phyloP scores from a whole-genome alignment of 1,140 invertebrate genomes.

The Agrypnia vestita region DNA sequence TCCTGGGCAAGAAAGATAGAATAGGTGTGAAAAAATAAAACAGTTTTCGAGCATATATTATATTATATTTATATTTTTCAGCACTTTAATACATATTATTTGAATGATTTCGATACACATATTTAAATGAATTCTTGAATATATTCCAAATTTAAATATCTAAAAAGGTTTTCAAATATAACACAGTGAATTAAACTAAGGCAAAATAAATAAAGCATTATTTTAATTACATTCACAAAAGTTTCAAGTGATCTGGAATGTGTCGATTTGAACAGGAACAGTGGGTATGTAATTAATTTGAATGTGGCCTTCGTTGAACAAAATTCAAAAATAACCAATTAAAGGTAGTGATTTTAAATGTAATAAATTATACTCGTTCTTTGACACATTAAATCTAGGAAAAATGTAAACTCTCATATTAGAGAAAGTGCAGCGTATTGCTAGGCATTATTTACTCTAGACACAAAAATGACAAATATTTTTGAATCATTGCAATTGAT shows the following conservation, averaged over 20 bases:
- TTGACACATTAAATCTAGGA: no score
- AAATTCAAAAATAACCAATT: no score
- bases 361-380: no score
- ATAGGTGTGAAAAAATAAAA: conserved; percentile 49
- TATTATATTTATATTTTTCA: conserved; percentile 55
- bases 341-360: no score
- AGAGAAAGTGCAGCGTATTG: no score
- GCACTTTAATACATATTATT: conserved; percentile 57
- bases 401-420: no score
- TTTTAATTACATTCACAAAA: background rate
- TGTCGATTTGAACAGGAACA: background rate
- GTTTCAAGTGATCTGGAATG: background rate
- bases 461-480: no score
- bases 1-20: no score
- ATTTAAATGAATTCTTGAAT: conserved; percentile 49
- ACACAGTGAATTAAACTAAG: conserved; percentile 12
- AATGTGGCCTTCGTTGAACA: no score
- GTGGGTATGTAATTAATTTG: no score
- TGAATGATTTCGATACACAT: conserved; percentile 58
- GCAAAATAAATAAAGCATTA: background rate
- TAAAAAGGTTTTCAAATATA: background rate
- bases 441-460: no score
- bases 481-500: no score
- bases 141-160: conserved; percentile 33
- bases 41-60: conserved; percentile 49